Percentiles rank a stretch among this genome's conserved stretches.
phyloP scores from a whole-genome alignment of 1,140 invertebrate genomes.

The Pygmarrhopalites habei region DNA sequence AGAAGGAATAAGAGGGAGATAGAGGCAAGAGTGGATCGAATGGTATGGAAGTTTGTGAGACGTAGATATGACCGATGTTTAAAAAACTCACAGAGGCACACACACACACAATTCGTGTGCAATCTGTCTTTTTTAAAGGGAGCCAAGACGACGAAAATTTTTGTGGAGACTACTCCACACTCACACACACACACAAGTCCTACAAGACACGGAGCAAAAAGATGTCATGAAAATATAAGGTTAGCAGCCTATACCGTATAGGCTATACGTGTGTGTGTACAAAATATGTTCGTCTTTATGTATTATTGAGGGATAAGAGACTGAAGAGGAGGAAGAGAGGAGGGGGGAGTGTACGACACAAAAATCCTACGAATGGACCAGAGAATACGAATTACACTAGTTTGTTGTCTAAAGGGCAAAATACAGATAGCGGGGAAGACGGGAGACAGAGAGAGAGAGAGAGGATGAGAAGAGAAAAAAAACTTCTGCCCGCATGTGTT shows the following conservation, averaged over 20 bases:
- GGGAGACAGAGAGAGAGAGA: background rate
- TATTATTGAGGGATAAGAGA: too few relatives aligned
- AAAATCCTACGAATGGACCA: constrained; percentile 5
- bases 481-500: constrained; percentile 25
- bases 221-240: constrained; percentile 1
- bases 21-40: background rate
- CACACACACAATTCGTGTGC: constrained; percentile 9
- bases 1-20: background rate
- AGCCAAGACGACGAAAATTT: constrained; percentile 5
- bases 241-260: too few relatives aligned
- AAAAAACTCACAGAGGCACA: constrained; percentile 2
- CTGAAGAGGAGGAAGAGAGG: too few relatives aligned
- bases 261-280: too few relatives aligned
- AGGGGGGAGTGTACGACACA: background rate
- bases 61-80: constrained; percentile 6
- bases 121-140: constrained; percentile 16
- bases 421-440: too few relatives aligned
- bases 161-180: too few relatives aligned
- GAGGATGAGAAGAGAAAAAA: constrained; percentile 12
- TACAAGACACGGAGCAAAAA: background rate
- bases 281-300: too few relatives aligned
- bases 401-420: constrained; percentile 10
- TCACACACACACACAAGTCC: too few relatives aligned
- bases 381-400: background rate
- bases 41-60: background rate